A percentile compares a stretch with the other conserved stretches of the same genome.
Conservation (phyloP, 2,113 vertebrate genomes). For the Parus major region DNA sequence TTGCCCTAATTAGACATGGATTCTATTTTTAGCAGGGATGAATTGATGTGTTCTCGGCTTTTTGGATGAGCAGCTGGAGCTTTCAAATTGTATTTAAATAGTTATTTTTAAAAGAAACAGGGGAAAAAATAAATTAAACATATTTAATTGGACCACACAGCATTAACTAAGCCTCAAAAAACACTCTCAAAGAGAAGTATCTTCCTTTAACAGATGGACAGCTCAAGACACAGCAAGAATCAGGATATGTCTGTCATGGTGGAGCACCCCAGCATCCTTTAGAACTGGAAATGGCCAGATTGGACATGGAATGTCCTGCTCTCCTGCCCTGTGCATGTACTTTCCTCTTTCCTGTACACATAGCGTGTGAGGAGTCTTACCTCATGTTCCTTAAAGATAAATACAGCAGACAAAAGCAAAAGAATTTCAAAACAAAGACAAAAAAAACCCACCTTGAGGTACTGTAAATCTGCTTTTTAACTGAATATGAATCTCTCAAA, state of each 20-base stretch:
- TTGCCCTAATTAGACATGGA: neutral
- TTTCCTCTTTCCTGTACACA: neutral
- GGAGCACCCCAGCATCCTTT: neutral
- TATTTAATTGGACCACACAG: rapidly evolving
- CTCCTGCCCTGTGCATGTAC: rapidly evolving
- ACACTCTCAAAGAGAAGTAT: neutral
- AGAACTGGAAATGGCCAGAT: neutral
- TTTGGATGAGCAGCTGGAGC: neutral
- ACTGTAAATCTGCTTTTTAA: neutral
- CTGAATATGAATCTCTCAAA: neutral
- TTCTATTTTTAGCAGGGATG: neutral
- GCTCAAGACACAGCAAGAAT: neutral
- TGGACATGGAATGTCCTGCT: rapidly evolving
- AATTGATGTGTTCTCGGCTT: neutral
- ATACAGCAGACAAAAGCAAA: neutral
- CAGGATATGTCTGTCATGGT: rapidly evolving
- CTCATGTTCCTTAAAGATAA: neutral
- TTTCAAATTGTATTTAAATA: neutral
- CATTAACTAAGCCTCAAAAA: neutral
- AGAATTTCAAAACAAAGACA: neutral
- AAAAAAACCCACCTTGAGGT: neutral
- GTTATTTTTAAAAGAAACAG: neutral
- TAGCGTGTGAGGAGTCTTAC: neutral
- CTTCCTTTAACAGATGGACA: neutral
- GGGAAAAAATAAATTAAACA: neutral